Conservation (phyloP, 23 tunicate species). For the Phallusia fumigata region DNA sequence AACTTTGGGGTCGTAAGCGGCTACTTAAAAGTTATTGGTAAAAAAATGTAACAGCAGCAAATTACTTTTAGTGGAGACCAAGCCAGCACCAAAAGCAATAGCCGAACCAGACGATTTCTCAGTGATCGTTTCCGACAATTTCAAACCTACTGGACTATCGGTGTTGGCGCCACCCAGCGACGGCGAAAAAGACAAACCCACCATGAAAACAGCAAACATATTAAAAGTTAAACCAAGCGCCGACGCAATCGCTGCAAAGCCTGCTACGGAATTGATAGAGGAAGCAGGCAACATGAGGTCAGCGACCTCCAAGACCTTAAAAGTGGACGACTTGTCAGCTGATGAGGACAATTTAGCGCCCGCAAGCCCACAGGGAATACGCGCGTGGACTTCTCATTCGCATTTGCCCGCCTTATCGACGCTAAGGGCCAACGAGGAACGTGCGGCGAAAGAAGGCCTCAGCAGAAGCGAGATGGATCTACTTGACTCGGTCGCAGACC, state of each 20-base stretch:
- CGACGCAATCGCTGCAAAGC: not conserved
- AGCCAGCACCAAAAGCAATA: not conserved
- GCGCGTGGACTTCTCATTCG: conserved; percentile 86
- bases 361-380: conserved; percentile 29
- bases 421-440: not conserved
- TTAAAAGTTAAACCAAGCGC: conserved; percentile 10
- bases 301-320: not conserved
- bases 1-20: too few relatives aligned
- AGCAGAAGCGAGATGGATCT: not conserved
- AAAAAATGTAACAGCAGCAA: too few relatives aligned
- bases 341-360: conserved; percentile 19
- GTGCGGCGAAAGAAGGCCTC: not conserved
- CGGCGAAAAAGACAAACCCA: not conserved
- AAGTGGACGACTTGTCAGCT: conserved; percentile 3
- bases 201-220: conserved; percentile 38
- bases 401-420: conserved; percentile 58
- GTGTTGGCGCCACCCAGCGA: conserved; percentile 2
- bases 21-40: too few relatives aligned
- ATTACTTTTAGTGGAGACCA: not conserved
- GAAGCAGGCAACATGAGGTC: conserved; percentile 18
- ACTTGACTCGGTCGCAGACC: not conserved
- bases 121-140: not conserved
- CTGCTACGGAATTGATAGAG: conserved; percentile 6
- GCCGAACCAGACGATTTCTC: conserved; percentile 16
- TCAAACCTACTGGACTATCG: conserved; percentile 17